phyloP scores from a whole-genome alignment of 2,113 vertebrate genomes.

The Cnemophilus loriae region DNA sequence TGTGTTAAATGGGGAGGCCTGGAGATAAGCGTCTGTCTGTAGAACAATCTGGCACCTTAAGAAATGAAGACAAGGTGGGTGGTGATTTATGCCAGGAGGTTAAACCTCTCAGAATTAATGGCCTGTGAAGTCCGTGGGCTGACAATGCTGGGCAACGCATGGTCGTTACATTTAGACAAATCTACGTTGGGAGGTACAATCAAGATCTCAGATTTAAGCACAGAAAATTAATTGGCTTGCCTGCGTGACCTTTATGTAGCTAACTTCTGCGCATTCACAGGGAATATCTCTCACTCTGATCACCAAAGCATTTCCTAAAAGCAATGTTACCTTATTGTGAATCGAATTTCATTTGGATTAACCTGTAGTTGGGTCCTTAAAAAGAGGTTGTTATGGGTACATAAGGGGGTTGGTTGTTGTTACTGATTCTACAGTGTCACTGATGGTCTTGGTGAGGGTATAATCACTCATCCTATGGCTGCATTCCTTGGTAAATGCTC shows the following conservation, averaged over 20 bases:
- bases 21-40: neutral
- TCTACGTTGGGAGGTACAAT: neutral
- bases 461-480: neutral
- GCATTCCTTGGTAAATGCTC: neutral
- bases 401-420: neutral
- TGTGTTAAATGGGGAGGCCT: neutral
- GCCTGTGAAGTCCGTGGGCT: neutral
- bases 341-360: neutral
- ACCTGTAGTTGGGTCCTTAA: neutral
- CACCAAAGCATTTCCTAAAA: neutral
- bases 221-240: neutral
- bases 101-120: neutral
- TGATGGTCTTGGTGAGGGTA: neutral
- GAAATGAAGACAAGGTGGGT: neutral
- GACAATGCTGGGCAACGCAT: neutral
- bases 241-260: neutral
- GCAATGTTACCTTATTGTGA: neutral
- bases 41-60: fast-evolving
- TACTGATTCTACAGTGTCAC: neutral
- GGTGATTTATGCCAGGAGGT: neutral
- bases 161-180: neutral
- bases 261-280: neutral
- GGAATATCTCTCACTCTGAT: neutral
- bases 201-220: neutral
- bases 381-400: neutral